Percentiles rank a stretch among this genome's conserved stretches.
phyloP scores from a whole-genome alignment of 1,140 invertebrate species.

The Grapholita molesta region DNA sequence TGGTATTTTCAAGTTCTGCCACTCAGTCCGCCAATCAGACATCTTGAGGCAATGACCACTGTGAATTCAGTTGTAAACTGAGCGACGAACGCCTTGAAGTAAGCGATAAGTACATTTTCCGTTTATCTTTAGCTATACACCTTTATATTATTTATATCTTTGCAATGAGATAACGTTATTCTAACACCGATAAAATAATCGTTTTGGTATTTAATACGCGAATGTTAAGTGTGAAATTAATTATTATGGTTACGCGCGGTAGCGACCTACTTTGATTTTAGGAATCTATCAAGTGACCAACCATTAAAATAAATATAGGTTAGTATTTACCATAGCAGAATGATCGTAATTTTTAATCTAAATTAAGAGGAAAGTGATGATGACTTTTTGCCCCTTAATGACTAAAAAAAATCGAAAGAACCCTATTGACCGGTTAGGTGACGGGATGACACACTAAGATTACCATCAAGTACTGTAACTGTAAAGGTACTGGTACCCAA shows the following conservation, averaged over 20 bases:
- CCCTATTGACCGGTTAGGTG: too few relatives aligned
- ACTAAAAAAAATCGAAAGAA: too few relatives aligned
- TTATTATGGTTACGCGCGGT: not conserved
- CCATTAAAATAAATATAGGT: too few relatives aligned
- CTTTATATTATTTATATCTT: not conserved
- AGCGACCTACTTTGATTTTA: not conserved
- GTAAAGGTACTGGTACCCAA: too few relatives aligned
- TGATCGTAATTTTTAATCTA: not conserved
- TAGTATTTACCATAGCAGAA: not conserved
- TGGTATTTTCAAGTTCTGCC: slow-evolving; percentile 40
- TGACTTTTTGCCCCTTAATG: not conserved
- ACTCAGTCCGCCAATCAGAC: slow-evolving; percentile 32
- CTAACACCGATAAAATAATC: not conserved
- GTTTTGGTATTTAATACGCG: not conserved
- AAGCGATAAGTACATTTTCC: slow-evolving; percentile 28
- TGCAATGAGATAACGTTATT: slow-evolving; percentile 1
- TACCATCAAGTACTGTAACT: too few relatives aligned
- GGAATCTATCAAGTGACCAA: not conserved
- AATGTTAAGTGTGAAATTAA: not conserved
- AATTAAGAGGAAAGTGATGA: not conserved
- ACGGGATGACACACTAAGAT: too few relatives aligned
- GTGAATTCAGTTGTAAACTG: slow-evolving; percentile 11
- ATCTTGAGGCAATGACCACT: slow-evolving; percentile 23
- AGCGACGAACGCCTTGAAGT: slow-evolving; percentile 36
- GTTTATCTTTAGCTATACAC: not conserved